phyloP scores from a whole-genome alignment of 2,888 invertebrate genomes.

The Lydus trimaculatus region DNA sequence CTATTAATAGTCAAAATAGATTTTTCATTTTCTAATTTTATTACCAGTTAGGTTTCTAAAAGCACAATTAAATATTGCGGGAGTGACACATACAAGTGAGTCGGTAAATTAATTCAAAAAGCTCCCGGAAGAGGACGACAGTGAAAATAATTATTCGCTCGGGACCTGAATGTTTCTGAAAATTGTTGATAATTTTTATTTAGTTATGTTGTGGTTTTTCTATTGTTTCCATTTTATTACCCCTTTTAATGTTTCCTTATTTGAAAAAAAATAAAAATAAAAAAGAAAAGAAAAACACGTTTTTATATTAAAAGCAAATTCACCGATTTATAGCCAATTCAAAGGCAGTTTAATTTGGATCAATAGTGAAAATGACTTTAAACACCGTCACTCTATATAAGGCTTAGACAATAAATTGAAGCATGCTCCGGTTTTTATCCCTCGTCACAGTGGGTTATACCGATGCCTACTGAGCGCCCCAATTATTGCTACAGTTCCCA shows the following conservation, averaged over 20 bases:
- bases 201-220: not conserved
- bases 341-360: not conserved
- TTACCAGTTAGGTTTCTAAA: not conserved
- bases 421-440: not conserved
- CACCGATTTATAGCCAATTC: not conserved
- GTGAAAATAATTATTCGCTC: not conserved
- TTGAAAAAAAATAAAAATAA: no score
- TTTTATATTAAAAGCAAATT: not conserved
- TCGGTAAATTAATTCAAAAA: not conserved
- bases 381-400: not conserved
- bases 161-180: not conserved
- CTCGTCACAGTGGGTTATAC: not conserved
- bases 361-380: conserved; percentile 2
- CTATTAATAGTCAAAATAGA: not conserved
- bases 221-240: not conserved
- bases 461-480: not conserved
- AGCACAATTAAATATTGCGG: not conserved
- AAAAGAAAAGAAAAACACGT: no score
- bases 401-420: not conserved
- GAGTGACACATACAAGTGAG: conserved; percentile 1
- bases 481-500: not conserved
- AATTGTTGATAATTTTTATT: conserved; percentile 9
- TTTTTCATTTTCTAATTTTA: not conserved
- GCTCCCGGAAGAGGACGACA: conserved; percentile 1
- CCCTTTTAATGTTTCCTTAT: not conserved